Evolutionary conservation across 1,140 invertebrate genomes (phyloP), one percentile per base, ranked within the genome.

Genomic region (Xylocopa sonorina): DNA sequence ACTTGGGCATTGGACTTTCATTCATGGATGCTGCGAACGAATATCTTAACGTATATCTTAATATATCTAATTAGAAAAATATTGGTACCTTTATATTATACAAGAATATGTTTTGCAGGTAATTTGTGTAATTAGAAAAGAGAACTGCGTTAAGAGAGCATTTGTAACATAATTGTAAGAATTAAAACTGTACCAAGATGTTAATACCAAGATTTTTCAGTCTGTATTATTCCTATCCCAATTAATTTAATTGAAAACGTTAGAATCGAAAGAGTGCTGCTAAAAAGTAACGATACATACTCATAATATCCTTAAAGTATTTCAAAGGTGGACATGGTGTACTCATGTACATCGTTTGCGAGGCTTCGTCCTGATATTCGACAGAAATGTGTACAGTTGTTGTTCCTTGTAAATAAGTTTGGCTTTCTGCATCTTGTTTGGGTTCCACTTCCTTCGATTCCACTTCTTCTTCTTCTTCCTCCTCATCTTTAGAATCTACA

Each of bases 341-440:
- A 12, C 82, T 78, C 64, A 88, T 87, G 21, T 87, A 89, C 63
- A 88, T 66, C 1, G 88, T 89, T 58, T 89, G 88, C 16, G 67
- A 82, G 7, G 80, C 84, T 73, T 89, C 81, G 27, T 88, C 82
- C 3, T 29, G 63, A n/a, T 83, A 82, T 55, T 79, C 50, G 1
- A 78, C 24, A 7, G 82, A 80, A 41, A 88, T 85, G 0, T 73
- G 57, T 14, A 88, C 86, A 18, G 29, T 69, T 3, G 84, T 72
- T 32, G 83, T 68, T 14, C 87, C 87, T 60, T 85, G 81, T 7
- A 89, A 41, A 62, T 82, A 89, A 3, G 88, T 89, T 78, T 89
- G 88, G 69, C 24, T 78, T 43, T 81, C 77, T 1, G 63, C 57
- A n/a, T 86, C 80, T 12, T 71, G 55, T 18, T 67, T 67, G 3